phyloP scores from a whole-genome alignment of 1,140 invertebrate genomes.

The Papilio aristodemus region DNA sequence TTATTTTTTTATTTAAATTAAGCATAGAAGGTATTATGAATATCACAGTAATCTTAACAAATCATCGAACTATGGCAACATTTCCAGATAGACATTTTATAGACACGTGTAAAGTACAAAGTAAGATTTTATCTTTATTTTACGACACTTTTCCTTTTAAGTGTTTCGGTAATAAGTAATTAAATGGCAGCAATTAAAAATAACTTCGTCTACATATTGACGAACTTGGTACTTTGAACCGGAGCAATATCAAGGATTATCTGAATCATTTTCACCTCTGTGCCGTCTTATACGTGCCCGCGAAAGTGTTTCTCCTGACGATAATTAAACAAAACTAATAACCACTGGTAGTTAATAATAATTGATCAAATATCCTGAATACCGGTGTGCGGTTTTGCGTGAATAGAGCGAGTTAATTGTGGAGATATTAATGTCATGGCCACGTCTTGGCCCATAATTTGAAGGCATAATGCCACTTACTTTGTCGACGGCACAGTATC shows the following conservation, averaged over 20 bases:
- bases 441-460: not conserved
- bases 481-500: not conserved
- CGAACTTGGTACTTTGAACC: not conserved
- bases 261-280: not conserved
- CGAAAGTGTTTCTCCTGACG: no score
- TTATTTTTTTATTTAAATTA: no score
- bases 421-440: not conserved
- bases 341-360: no score
- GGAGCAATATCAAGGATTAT: not conserved
- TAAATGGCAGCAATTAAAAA: not conserved
- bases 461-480: not conserved
- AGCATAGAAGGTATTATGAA: no score
- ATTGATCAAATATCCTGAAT: not conserved
- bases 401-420: not conserved
- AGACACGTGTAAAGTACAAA: not conserved
- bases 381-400: not conserved
- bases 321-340: no score
- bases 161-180: not conserved
- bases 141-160: not conserved
- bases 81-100: no score
- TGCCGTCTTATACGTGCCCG: not conserved
- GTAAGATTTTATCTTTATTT: not conserved
- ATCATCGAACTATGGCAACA: no score
- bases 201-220: not conserved
- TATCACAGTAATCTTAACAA: no score